Conservation (phyloP, 1,140 invertebrate species). For the Ceratina japonica region DNA sequence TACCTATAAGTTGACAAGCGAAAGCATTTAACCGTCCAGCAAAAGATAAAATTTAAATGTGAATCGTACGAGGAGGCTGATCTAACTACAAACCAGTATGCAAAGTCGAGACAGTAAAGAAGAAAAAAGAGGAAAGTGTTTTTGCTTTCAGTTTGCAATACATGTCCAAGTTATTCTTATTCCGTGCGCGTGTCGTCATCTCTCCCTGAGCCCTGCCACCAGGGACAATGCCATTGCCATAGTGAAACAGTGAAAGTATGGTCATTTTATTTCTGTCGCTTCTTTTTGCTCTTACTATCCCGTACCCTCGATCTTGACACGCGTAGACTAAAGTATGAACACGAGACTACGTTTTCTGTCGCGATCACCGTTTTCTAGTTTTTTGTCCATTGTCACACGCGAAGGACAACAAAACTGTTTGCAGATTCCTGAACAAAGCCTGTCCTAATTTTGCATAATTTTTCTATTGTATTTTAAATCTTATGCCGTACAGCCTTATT, state of each 20-base stretch:
- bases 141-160: conserved; percentile 50
- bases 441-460: neutral
- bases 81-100: neutral
- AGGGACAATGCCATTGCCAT: conserved; percentile 79
- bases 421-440: neutral
- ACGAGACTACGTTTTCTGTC: conserved; percentile 30
- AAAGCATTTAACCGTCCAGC: neutral
- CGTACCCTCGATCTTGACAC: conserved; percentile 33
- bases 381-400: too few species aligned
- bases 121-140: conserved; percentile 57
- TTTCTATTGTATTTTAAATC: neutral
- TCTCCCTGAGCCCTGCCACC: conserved; percentile 51
- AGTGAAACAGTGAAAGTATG: conserved; percentile 78
- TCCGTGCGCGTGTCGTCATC: conserved; percentile 71
- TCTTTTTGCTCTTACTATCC: conserved; percentile 48
- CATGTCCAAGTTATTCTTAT: conserved; percentile 55
- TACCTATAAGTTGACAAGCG: neutral
- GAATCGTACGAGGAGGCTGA: neutral
- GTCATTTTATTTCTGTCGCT: conserved; percentile 71
- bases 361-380: conserved; percentile 1
- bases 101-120: neutral
- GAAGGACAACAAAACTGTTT: too few species aligned
- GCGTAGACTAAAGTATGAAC: neutral
- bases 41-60: neutral
- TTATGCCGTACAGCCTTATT: neutral